phyloP scores from a whole-genome alignment of 2,113 vertebrate genomes.

The Coreoperca whiteheadi region DNA sequence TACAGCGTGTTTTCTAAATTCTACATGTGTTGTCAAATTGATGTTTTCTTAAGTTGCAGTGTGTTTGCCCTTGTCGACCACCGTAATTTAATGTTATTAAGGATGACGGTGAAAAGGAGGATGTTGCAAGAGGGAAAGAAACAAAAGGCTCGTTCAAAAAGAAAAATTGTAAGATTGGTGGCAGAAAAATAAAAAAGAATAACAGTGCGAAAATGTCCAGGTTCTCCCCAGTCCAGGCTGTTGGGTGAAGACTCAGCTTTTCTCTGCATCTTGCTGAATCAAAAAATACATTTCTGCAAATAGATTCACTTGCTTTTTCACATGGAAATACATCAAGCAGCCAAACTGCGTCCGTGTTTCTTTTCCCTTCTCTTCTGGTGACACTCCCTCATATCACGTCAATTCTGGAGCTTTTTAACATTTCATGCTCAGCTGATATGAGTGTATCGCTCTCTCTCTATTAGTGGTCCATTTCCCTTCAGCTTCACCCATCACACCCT shows the following conservation, averaged over 20 bases:
- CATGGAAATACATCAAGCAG: slow-evolving; percentile 21
- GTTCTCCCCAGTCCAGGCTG: background rate
- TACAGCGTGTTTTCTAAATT: too few species aligned
- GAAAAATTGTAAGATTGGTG: background rate
- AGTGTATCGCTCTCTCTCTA: slow-evolving; percentile 3
- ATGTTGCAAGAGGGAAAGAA: background rate
- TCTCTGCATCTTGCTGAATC: slow-evolving; percentile 32
- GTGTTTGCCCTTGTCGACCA: too few species aligned
- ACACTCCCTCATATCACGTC: background rate
- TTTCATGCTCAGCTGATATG: slow-evolving; percentile 43
- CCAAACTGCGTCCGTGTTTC: slow-evolving; percentile 1
- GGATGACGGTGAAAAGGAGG: background rate
- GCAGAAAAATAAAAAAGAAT: background rate
- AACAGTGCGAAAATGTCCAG: background rate
- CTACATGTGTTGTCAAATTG: too few species aligned
- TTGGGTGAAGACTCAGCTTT: slow-evolving; percentile 49
- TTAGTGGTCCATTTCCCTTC: slow-evolving; percentile 27
- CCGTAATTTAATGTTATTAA: background rate
- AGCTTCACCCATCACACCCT: slow-evolving; percentile 12
- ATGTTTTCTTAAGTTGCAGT: too few species aligned
- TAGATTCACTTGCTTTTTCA: slow-evolving; percentile 29
- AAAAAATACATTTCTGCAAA: slow-evolving; percentile 34
- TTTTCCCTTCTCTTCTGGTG: slow-evolving; percentile 20
- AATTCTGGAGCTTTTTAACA: slow-evolving; percentile 39
- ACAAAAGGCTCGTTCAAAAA: background rate